Conservation (phyloP, 2,797 vertebrate genomes). For the Luscinia megarhynchos region DNA sequence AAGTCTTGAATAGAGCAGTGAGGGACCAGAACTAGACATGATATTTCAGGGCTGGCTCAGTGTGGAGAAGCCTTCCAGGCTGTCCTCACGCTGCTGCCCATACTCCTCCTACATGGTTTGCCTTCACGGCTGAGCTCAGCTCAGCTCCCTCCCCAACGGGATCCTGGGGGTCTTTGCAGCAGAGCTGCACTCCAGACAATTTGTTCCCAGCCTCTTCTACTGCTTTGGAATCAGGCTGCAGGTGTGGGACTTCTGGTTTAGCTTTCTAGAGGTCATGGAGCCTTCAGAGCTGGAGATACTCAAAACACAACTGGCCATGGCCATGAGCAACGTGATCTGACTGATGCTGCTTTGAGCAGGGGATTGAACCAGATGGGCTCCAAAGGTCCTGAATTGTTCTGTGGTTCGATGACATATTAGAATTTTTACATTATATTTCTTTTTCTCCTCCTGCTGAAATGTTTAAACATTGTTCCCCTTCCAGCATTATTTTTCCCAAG, state of each 20-base stretch:
- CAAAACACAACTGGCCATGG: background rate
- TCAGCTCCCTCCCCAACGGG: background rate
- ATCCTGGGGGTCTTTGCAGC: fast-evolving
- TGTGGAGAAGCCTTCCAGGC: background rate
- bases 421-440: background rate
- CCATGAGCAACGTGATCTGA: background rate
- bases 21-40: background rate
- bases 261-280: background rate
- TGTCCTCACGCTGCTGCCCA: background rate
- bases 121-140: background rate
- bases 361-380: background rate
- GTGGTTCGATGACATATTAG: background rate
- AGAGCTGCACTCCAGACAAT: background rate
- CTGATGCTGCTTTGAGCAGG: background rate
- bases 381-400: background rate
- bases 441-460: background rate
- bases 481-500: background rate
- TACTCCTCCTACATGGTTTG: background rate
- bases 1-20: background rate
- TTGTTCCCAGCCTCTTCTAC: background rate
- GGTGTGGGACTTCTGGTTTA: background rate
- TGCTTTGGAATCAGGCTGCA: background rate
- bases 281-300: background rate
- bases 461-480: background rate
- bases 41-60: background rate